phyloP scores from a whole-genome alignment of 2,797 vertebrate species.

The Chaetodon trifasciatus region DNA sequence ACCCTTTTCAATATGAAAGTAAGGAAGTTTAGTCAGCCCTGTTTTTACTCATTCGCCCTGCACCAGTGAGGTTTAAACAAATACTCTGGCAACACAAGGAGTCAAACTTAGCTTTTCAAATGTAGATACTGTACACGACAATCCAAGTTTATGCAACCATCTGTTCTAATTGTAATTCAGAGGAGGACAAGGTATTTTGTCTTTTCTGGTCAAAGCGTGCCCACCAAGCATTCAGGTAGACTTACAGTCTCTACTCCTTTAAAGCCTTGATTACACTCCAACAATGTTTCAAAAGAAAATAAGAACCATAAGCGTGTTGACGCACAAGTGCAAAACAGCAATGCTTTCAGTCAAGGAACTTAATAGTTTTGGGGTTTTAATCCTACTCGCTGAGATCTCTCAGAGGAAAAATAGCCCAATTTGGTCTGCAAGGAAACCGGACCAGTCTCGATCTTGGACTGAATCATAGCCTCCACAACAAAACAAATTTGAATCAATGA shows the following conservation, averaged over 20 bases:
- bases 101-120: slow-evolving; percentile 57
- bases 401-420: slow-evolving; percentile 68
- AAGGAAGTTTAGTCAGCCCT: slow-evolving; percentile 25
- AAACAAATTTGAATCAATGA: slow-evolving; percentile 75
- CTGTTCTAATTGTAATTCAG: slow-evolving; percentile 48
- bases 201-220: slow-evolving; percentile 47
- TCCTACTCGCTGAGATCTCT: slow-evolving; percentile 59
- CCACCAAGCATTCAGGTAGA: slow-evolving; percentile 65
- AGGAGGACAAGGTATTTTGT: slow-evolving; percentile 37
- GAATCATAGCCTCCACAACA: slow-evolving; percentile 70
- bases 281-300: slow-evolving; percentile 68
- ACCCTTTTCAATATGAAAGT: slow-evolving; percentile 7
- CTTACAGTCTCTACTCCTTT: slow-evolving; percentile 53
- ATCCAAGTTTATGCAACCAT: slow-evolving; percentile 50
- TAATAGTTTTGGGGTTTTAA: slow-evolving; percentile 80
- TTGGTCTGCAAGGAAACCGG: slow-evolving; percentile 73
- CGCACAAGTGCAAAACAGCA: slow-evolving; percentile 65
- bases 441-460: slow-evolving; percentile 70
- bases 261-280: slow-evolving; percentile 70
- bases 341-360: slow-evolving; percentile 68
- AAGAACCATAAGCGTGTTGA: slow-evolving; percentile 74
- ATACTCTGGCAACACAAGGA: slow-evolving; percentile 44
- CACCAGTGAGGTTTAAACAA: slow-evolving; percentile 56
- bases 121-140: slow-evolving; percentile 29
- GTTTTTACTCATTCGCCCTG: slow-evolving; percentile 34